A percentile compares a stretch with the other conserved stretches of the same genome.
phyloP scores from a whole-genome alignment of 2,113 vertebrate species.

The Ictalurus punctatus region DNA sequence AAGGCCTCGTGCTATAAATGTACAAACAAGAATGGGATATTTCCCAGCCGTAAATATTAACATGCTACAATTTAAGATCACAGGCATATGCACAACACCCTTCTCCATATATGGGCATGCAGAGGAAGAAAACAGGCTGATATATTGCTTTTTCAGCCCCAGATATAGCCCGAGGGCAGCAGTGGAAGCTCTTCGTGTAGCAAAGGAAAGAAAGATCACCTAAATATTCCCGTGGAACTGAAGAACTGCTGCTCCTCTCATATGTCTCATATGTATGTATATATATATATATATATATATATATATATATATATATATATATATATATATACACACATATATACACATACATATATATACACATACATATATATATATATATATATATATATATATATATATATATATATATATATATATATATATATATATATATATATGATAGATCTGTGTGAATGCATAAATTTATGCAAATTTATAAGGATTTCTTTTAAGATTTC shows the following conservation, averaged over 20 bases:
- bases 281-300: neutral
- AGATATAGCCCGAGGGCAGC: constrained; percentile 50
- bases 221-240: constrained; percentile 32
- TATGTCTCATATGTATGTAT: neutral
- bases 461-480: neutral
- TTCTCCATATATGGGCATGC: constrained; percentile 37
- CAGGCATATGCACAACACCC: constrained; percentile 21
- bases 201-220: constrained; percentile 43
- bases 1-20: constrained; percentile 24
- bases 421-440: too few relatives aligned
- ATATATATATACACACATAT: neutral
- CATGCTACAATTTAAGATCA: constrained; percentile 41
- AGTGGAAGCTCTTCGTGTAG: constrained; percentile 42
- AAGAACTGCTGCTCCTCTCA: constrained; percentile 4
- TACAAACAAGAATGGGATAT: constrained; percentile 17
- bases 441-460: neutral
- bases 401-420: too few relatives aligned
- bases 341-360: too few relatives aligned
- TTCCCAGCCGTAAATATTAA: constrained; percentile 43
- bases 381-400: neutral
- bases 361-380: neutral
- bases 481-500: neutral
- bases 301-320: too few relatives aligned
- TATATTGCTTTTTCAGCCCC: constrained; percentile 33
- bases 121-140: constrained; percentile 41